Conservation (phyloP, 2,113 vertebrate genomes). For the Telmatochromis sp. region DNA sequence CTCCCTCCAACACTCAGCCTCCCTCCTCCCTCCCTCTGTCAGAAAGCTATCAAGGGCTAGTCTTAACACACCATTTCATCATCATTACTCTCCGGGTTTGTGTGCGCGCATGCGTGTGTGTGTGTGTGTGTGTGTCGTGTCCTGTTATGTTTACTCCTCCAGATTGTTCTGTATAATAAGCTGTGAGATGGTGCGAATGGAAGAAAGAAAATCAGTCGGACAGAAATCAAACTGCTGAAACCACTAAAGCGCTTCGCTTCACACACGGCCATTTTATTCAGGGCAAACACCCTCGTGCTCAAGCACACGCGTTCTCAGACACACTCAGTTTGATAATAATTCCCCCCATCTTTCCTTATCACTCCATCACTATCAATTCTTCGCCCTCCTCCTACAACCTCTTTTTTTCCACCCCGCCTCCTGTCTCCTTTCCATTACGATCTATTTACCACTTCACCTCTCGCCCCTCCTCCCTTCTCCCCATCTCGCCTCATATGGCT, state of each 20-base stretch:
- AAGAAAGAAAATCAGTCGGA: slow-evolving; percentile 27
- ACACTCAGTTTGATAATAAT: slow-evolving; percentile 26
- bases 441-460: slow-evolving; percentile 47
- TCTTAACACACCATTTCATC: slow-evolving; percentile 62
- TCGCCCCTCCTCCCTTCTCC: background rate
- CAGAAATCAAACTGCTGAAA: slow-evolving; percentile 44
- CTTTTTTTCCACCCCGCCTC: slow-evolving; percentile 12
- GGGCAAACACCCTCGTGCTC: background rate
- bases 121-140: background rate
- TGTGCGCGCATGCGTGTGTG: background rate
- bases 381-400: background rate
- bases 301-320: background rate
- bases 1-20: background rate
- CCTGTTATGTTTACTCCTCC: slow-evolving; percentile 44
- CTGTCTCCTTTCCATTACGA: slow-evolving; percentile 43
- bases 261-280: slow-evolving; percentile 16
- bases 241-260: slow-evolving; percentile 35
- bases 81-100: slow-evolving; percentile 23
- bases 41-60: slow-evolving; percentile 46
- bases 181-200: slow-evolving; percentile 39
- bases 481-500: background rate
- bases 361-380: slow-evolving; percentile 38
- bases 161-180: slow-evolving; percentile 58
- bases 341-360: slow-evolving; percentile 32
- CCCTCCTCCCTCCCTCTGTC: background rate